phyloP scores from a whole-genome alignment of 2,888 invertebrate genomes.

The Drosophila borborema region DNA sequence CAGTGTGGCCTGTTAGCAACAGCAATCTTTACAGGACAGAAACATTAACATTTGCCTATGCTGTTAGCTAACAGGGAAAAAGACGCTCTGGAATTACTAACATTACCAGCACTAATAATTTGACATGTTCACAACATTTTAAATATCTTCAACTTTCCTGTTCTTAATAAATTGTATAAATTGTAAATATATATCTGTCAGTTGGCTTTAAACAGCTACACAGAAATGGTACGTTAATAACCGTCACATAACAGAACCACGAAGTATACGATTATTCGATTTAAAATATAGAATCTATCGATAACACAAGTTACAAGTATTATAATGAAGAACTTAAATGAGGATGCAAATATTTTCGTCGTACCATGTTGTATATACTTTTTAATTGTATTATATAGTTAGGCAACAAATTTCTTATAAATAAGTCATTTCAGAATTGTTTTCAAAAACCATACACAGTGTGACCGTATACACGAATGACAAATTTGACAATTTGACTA shows the following conservation, averaged over 20 bases:
- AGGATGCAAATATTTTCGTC: background rate
- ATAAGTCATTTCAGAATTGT: background rate
- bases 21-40: slow-evolving; percentile 31
- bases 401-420: background rate
- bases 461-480: background rate
- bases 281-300: background rate
- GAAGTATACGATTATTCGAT: background rate
- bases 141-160: too few species aligned
- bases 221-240: background rate
- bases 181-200: background rate
- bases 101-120: background rate
- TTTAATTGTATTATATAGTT: background rate
- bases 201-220: background rate
- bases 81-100: background rate
- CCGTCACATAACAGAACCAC: background rate
- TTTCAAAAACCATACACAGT: background rate
- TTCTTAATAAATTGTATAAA: background rate
- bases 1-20: slow-evolving; percentile 62
- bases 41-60: slow-evolving; percentile 17
- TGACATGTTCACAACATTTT: background rate
- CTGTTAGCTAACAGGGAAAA: slow-evolving; percentile 18
- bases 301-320: background rate
- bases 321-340: background rate
- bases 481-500: background rate
- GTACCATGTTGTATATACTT: too few species aligned